Evolutionary conservation across 2,113 vertebrate genomes (phyloP), one percentile per base, ranked within the genome.

Genomic region (Takifugu flavidus): DNA sequence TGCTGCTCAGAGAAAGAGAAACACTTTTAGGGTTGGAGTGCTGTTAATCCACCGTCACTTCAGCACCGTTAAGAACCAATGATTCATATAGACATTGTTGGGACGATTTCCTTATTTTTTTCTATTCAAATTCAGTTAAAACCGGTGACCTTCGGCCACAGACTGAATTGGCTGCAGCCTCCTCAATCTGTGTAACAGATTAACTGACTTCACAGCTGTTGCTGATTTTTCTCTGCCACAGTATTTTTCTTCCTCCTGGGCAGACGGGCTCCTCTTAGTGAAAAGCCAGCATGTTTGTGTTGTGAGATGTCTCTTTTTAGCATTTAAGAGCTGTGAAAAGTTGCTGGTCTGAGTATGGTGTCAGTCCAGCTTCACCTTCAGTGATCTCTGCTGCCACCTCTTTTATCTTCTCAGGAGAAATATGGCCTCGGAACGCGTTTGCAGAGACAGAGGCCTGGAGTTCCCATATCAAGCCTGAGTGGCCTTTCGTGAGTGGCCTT

Each of bases 361-460:
- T 74, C 5, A 45, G 12, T 28, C 20, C 28, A 53, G 13, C 14
- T 25, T 42, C 2, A 44, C 62, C 55, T 31, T 62, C 10, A 42
- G 2, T 12, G 13, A 79, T 61, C 54, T 62, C 77, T 57, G 70
- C 59, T 65, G 51, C 49, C 72, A 2, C 14, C 31, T 1, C 20
- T 70, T 20, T 60, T 64, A 53, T 57, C 55, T 25, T 44, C 46
- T 46, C 56, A 99, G 97, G 97, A 99, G 75, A 99, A 99, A 77
- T 99, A 98, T 0, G 94, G 97, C 60, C 93, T 98, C 64, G 96
- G 96, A 71, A 98, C 95, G 51, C 91, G 96, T 54, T 93, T 98
- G 34, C 96, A 98, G 75, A 91, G 94, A 64, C 96, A 98, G 88
- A 91, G 96, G 79, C 75, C 95, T 10, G 96, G 96, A 67, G 92